Conservation (phyloP, 2,888 invertebrate genomes). For the Syritta pipiens region DNA sequence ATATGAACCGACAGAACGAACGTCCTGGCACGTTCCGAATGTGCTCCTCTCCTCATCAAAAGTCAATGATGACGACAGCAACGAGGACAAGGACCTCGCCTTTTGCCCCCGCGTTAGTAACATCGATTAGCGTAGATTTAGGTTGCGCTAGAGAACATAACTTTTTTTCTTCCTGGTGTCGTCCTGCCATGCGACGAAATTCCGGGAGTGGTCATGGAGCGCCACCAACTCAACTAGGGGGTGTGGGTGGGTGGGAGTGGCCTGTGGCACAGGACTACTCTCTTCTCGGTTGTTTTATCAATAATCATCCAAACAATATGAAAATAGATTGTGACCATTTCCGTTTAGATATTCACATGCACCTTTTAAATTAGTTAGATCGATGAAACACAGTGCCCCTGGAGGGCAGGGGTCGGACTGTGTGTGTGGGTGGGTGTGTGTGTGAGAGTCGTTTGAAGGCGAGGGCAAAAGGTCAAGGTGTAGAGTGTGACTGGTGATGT, state of each 20-base stretch:
- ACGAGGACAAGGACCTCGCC: slow-evolving; percentile 35
- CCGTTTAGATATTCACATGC: slow-evolving; percentile 34
- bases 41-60: slow-evolving; percentile 1
- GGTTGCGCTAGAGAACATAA: slow-evolving; percentile 32
- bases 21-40: slow-evolving; percentile 65
- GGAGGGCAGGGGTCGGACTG: not conserved
- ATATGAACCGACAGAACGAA: too few species aligned
- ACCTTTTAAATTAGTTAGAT: slow-evolving; percentile 55
- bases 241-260: slow-evolving; percentile 8
- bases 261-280: slow-evolving; percentile 3
- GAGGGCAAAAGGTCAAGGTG: slow-evolving; percentile 63
- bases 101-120: slow-evolving; percentile 50
- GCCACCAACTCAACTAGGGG: slow-evolving; percentile 2
- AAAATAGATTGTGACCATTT: slow-evolving; percentile 69
- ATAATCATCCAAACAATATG: slow-evolving; percentile 67
- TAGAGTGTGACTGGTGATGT: too few species aligned
- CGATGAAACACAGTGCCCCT: slow-evolving; percentile 54
- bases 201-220: slow-evolving; percentile 64
- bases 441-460: too few species aligned
- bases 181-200: slow-evolving; percentile 64
- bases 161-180: slow-evolving; percentile 50
- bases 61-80: slow-evolving; percentile 22
- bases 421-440: too few species aligned
- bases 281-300: slow-evolving; percentile 63
- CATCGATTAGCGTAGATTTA: slow-evolving; percentile 64